A percentile compares a stretch with the other conserved stretches of the same genome.
Conservation (phyloP, 2,888 invertebrate species). For the Noctua janthe region DNA sequence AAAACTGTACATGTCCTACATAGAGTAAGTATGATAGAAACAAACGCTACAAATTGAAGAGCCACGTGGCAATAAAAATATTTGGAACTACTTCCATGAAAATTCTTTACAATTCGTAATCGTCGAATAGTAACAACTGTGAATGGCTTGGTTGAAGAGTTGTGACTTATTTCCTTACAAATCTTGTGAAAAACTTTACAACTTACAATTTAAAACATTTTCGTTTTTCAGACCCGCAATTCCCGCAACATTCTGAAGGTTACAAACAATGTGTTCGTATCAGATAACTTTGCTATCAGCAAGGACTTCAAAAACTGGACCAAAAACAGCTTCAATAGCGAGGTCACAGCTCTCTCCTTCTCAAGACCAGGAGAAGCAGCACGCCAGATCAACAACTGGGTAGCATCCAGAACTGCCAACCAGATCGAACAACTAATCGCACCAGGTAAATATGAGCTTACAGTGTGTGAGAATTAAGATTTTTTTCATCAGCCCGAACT, state of each 20-base stretch:
- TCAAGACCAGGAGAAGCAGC: conserved; percentile 83
- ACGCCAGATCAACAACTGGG: conserved; percentile 93
- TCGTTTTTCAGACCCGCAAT: conserved; percentile 77
- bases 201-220: neutral
- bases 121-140: neutral
- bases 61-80: neutral
- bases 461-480: neutral
- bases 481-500: neutral
- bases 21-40: neutral
- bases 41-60: neutral
- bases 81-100: neutral
- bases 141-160: neutral
- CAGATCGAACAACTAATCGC: conserved; percentile 91
- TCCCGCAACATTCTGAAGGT: conserved; percentile 80
- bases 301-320: conserved; percentile 78
- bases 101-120: neutral
- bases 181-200: neutral
- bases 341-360: conserved; percentile 90
- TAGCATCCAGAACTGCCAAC: conserved; percentile 92
- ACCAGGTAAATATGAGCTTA: conserved; percentile 84
- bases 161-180: neutral
- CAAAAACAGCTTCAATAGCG: conserved; percentile 87
- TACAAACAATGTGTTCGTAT: conserved; percentile 82
- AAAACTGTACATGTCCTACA: neutral
- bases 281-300: conserved; percentile 78